Percentiles rank a stretch among this genome's conserved stretches.
These are phyloP conservation scores for Dimorphilus gyrociliatus DNA, from an alignment of 2,888 invertebrate species.

Conservation along the genomic window DNA sequence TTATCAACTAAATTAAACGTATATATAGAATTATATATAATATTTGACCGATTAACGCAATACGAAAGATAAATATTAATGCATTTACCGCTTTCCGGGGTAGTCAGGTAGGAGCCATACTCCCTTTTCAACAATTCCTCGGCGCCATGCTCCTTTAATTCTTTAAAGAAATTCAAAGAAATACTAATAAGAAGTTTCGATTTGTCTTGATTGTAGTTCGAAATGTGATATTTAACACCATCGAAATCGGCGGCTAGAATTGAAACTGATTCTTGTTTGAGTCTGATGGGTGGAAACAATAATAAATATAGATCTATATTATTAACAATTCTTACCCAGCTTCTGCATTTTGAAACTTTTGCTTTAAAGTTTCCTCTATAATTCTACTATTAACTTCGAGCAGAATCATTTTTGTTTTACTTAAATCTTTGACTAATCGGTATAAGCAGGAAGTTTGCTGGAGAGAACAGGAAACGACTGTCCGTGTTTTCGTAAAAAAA, in stretches of 20 bases:
- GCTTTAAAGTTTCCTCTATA: slow-evolving; percentile 82
- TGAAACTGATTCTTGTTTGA: slow-evolving; percentile 86
- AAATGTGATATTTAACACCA: slow-evolving; percentile 94
- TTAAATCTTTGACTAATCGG: no score
- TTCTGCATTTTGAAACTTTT: slow-evolving; percentile 86
- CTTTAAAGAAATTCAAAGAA: slow-evolving; percentile 91
- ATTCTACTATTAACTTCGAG: slow-evolving; percentile 98
- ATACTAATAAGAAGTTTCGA: no score
- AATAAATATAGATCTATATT: no score
- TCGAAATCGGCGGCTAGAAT: slow-evolving; percentile 70
- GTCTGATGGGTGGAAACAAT: slow-evolving; percentile 46
- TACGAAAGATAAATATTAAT: no score
- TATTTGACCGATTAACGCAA: no score
- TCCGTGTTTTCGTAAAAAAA: no score
- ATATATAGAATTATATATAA: no score
- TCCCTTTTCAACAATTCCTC: slow-evolving; percentile 84
- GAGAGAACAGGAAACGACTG: no score
- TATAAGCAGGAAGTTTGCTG: no score
- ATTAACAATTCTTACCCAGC: slow-evolving; percentile 61
- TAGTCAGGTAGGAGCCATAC: slow-evolving; percentile 65
- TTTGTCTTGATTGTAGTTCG: slow-evolving; percentile 85
- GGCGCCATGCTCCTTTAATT: slow-evolving; percentile 92
- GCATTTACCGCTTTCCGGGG: slow-evolving; percentile 66
- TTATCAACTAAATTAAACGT: not conserved
- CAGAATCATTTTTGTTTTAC: slow-evolving; percentile 40